A percentile compares a stretch with the other conserved stretches of the same genome.
These are phyloP conservation scores for Temnopleurus reevesii DNA, from an alignment of 53 echinoderm and acorn worm species.

Conservation along the genomic window DNA sequence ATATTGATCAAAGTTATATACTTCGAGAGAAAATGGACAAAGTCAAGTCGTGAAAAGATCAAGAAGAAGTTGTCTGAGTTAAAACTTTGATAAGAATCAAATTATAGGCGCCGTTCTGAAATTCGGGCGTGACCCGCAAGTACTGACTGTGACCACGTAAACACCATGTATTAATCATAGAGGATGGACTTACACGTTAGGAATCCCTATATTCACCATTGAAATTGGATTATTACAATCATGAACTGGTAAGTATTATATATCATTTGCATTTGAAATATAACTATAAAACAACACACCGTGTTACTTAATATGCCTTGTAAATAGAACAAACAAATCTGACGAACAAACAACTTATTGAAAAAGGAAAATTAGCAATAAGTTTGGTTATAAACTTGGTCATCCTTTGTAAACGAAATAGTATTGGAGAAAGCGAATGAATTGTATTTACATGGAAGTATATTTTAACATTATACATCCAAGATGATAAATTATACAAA, in stretches of 20 bases:
- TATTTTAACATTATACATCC: too few species aligned
- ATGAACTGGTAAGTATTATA: neutral
- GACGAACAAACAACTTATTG: too few species aligned
- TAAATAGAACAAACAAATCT: too few species aligned
- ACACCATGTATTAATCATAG: neutral
- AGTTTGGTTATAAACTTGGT: too few species aligned
- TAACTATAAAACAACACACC: too few species aligned
- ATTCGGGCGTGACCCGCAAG: conserved; percentile 17
- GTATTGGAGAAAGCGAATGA: too few species aligned
- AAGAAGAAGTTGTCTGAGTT: neutral
- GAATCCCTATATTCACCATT: neutral
- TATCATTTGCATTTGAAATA: too few species aligned
- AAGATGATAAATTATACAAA: too few species aligned
- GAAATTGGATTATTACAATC: neutral
- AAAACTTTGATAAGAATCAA: neutral
- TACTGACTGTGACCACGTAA: neutral
- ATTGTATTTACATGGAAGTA: too few species aligned
- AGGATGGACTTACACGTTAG: neutral
- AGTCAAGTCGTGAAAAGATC: neutral
- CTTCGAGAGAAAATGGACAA: neutral
- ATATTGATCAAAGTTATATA: neutral
- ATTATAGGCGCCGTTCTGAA: neutral
- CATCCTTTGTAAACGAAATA: too few species aligned
- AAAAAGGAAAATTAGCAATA: too few species aligned
- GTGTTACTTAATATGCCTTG: too few species aligned